These are phyloP conservation scores for Cydia amplana DNA, from an alignment of 1,140 invertebrate genomes.

Conservation along the genomic window DNA sequence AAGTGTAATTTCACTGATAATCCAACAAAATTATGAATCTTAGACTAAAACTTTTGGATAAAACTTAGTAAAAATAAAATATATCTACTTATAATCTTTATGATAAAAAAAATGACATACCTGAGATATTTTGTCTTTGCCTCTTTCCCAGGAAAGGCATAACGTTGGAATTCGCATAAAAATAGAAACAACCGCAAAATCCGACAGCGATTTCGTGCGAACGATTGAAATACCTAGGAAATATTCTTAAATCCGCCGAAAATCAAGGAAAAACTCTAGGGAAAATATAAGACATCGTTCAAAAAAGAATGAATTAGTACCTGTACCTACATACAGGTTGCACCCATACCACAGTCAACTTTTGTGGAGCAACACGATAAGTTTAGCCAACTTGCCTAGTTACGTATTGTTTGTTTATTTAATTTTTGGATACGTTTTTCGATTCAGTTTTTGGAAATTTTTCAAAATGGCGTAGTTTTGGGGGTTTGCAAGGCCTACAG, in stretches of 20 bases:
- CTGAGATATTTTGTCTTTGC: background rate
- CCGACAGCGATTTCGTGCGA: background rate
- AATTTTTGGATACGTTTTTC: no score
- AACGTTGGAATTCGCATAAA: background rate
- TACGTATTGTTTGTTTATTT: no score
- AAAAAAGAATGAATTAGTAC: no score
- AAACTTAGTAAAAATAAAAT: background rate
- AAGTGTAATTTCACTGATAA: background rate
- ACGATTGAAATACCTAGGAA: background rate
- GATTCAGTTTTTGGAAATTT: no score
- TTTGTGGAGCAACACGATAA: no score
- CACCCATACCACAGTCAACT: no score
- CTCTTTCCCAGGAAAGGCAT: background rate
- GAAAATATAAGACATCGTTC: background rate
- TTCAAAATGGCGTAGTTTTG: no score
- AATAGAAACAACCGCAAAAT: slow-evolving; percentile 2
- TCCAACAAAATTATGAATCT: no score
- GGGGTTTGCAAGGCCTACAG: no score
- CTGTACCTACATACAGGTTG: no score
- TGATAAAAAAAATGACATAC: background rate
- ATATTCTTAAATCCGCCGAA: background rate
- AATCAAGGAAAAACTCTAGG: background rate
- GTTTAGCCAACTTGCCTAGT: no score
- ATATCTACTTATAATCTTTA: background rate
- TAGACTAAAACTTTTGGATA: no score